phyloP scores from a whole-genome alignment of 2,113 vertebrate genomes.

The Verasper variegatus region DNA sequence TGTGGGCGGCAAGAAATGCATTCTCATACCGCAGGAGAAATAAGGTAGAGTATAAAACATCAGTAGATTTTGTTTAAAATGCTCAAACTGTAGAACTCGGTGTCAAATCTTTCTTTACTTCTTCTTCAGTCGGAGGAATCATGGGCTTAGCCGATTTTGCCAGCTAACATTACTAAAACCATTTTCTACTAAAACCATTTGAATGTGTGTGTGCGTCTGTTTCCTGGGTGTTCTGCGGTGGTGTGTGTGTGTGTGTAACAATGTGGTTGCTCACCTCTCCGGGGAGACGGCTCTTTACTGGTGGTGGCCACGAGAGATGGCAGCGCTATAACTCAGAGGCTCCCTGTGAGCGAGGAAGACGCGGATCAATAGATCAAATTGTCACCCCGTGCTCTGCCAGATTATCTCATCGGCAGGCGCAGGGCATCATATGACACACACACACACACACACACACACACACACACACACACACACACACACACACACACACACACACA shows the following conservation, averaged over 20 bases:
- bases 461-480: conserved; percentile 17
- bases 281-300: conserved; percentile 50
- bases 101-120: too few species aligned
- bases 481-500: conserved; percentile 11
- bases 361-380: conserved; percentile 78
- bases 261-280: conserved; percentile 27
- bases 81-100: too few species aligned
- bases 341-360: conserved; percentile 57
- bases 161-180: not conserved
- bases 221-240: conserved; percentile 33
- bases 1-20: not conserved
- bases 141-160: not conserved
- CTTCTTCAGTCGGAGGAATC: too few species aligned
- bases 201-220: not conserved
- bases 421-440: conserved; percentile 49
- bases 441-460: conserved; percentile 2
- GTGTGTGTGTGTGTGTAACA: conserved; percentile 30
- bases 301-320: conserved; percentile 60
- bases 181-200: not conserved
- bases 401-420: conserved; percentile 72
- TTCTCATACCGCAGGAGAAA: not conserved
- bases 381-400: conserved; percentile 67
- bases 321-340: conserved; percentile 71
- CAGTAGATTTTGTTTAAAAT: not conserved
- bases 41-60: too few species aligned